Evolutionary conservation across 2,888 invertebrate species (phyloP).

Genomic region (Xestia xanthographa): DNA sequence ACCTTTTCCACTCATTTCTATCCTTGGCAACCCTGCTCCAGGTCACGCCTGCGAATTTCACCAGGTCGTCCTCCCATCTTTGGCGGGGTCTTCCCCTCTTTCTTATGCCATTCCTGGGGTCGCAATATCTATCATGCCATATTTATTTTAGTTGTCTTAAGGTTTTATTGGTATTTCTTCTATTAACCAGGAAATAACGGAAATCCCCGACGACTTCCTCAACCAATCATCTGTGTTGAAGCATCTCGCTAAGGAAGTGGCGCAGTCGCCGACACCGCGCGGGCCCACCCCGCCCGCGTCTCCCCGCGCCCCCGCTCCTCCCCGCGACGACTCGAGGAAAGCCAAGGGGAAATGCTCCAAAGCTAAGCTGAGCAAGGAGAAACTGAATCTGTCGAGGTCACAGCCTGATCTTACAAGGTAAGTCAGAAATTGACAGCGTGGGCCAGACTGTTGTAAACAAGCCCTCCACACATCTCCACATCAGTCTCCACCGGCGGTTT

Average conservation of each 20-base stretch:
- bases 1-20: no score
- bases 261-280: constrained; percentile 84
- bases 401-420: constrained; percentile 95
- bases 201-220: constrained; percentile 96
- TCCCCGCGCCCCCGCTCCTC: constrained; percentile 74
- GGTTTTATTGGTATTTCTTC: background rate
- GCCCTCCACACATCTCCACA: no score
- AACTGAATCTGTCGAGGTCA: constrained; percentile 93
- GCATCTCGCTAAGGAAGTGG: constrained; percentile 95
- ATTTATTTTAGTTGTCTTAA: background rate
- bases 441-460: no score
- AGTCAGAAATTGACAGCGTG: no score
- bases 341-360: constrained; percentile 82
- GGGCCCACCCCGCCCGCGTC: constrained; percentile 82
- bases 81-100: no score
- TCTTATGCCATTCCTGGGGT: no score
- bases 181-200: constrained; percentile 92
- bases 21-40: no score
- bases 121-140: background rate
- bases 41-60: no score
- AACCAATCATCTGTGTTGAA: constrained; percentile 96
- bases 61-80: no score
- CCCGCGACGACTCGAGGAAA: constrained; percentile 76
- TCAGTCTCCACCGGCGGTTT: no score
- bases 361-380: constrained; percentile 89